Evolutionary conservation across 1,140 invertebrate genomes (phyloP).

Genomic region (Eufriesea mexicana): DNA sequence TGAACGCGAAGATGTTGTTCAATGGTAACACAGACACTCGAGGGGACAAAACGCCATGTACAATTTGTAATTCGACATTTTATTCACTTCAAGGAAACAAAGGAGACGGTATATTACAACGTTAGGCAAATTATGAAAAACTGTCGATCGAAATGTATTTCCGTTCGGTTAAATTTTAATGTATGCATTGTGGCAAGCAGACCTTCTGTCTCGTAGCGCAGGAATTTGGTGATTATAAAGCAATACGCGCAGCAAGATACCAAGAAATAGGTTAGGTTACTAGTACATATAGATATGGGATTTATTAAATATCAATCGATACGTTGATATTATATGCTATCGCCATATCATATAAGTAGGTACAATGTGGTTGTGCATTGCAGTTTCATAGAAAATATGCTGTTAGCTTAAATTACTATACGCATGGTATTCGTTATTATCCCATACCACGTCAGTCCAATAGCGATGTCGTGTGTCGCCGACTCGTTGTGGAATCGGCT

Average conservation of each 20-base stretch:
- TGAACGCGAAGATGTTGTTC: too few species aligned
- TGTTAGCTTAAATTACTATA: constrained; percentile 70
- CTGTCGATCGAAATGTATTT: neutral
- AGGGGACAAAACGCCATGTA: neutral
- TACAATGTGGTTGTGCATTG: constrained; percentile 81
- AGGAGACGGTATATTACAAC: constrained; percentile 16
- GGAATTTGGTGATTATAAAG: constrained; percentile 20
- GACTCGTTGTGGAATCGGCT: neutral
- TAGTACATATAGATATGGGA: constrained; percentile 46
- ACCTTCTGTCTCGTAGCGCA: neutral
- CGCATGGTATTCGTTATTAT: constrained; percentile 10
- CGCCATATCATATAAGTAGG: constrained; percentile 58
- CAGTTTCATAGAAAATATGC: constrained; percentile 80
- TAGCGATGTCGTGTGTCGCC: constrained; percentile 3
- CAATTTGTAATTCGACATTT: constrained; percentile 21
- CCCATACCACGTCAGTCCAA: constrained; percentile 23
- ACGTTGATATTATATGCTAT: constrained; percentile 63
- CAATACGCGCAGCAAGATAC: constrained; percentile 26
- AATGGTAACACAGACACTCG: neutral
- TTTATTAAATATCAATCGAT: constrained; percentile 78
- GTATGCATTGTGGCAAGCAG: constrained; percentile 19
- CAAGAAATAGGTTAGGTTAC: constrained; percentile 29
- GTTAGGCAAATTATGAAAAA: constrained; percentile 39
- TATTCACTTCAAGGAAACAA: constrained; percentile 27
- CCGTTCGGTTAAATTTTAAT: neutral